Base-by-base conservation (phyloP, 2,113 vertebrate species). In the Helogale parvula region DNA sequence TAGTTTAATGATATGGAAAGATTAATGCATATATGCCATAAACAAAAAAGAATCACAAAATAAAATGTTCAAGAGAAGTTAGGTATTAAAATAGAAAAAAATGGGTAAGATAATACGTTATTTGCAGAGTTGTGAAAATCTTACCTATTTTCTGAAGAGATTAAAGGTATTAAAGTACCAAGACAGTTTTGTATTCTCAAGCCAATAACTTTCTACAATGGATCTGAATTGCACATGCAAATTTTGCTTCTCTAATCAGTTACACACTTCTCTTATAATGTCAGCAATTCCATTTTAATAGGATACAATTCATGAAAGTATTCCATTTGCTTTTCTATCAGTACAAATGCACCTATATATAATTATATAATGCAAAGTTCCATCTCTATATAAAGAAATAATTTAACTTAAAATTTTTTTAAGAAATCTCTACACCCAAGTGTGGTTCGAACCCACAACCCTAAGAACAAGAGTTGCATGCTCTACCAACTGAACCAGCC, bases 171-270 rank as follows among this genome's bases (percentile, higher is more conserved):
- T 96, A 94, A 97, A 79, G 35, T 96, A 71, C 41, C 65, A 93
- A 96, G 83, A 93, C 38, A 95, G 74, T 95, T 98, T 81, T 94
- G 71, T 50, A 97, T 94, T 50, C 71, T 97, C 94, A 97, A 96
- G 93, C 83, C 97, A 86, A 92, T 97, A 96, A 96, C 19, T 92
- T 98, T 95, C 84, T 96, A 13, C 19, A 97, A 74, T 35, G 27
- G 71, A 94, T 95, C 71, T 92, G 96, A 98, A 96, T 66, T 92
- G 66, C n/a, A 96, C 66, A 90, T 60, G 57, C 90, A 82, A 98
- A 96, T 29, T 90, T 97, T 54, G 35, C 96, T 94, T 97, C 66
- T 97, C 79, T 86, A 97, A 97, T 97, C 93, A 97, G 74, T 66
- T 93, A 80, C 65, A 50, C 65, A 80, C 54, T 57, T 69, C 88